Conservation (phyloP, 2,797 vertebrate genomes). For the Megaceryle alcyon region DNA sequence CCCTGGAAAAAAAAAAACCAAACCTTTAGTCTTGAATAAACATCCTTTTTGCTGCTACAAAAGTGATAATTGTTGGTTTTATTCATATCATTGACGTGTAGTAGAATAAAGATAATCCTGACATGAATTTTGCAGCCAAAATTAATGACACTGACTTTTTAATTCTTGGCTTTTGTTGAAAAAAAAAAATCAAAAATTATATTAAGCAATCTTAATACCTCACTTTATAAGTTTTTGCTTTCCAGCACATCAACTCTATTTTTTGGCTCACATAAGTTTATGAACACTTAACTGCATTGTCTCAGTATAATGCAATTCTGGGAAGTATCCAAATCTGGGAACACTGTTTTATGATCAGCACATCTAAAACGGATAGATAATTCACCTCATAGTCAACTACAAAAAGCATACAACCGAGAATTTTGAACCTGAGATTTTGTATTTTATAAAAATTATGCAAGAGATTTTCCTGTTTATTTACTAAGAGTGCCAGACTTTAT, state of each 20-base stretch:
- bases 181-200: neutral
- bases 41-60: neutral
- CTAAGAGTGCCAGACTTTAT: neutral
- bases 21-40: neutral
- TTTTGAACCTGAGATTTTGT: neutral
- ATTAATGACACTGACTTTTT: neutral
- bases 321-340: conserved; percentile 31
- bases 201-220: neutral
- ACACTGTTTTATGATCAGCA: neutral
- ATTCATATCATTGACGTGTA: neutral
- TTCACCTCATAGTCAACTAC: neutral
- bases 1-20: neutral
- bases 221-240: neutral
- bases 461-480: neutral
- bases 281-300: neutral
- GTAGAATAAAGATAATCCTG: neutral
- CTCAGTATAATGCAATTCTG: neutral
- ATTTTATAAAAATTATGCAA: neutral
- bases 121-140: neutral
- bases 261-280: neutral
- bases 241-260: neutral
- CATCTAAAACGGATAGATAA: conserved; percentile 15
- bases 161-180: neutral
- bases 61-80: neutral
- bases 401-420: neutral